Percentiles rank a stretch among this genome's conserved stretches.
Evolutionary conservation across 2,888 invertebrate species (phyloP).

Genomic region (Belgica antarctica): DNA sequence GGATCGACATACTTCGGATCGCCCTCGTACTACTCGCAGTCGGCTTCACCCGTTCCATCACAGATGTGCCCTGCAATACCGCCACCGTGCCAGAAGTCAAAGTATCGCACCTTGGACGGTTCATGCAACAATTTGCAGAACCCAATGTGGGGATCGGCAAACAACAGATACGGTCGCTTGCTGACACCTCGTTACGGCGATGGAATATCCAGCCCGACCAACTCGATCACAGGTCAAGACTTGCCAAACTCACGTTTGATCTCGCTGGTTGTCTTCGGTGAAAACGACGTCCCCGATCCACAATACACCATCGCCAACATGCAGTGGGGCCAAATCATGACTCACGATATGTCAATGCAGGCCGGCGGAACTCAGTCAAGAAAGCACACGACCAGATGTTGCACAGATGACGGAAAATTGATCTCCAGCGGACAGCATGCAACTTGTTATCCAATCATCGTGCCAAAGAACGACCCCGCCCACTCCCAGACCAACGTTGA

Average conservation of each 20-base stretch:
- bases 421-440: conserved; percentile 54
- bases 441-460: conserved; percentile 58
- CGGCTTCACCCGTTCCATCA: conserved; percentile 27
- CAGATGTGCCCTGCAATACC: conserved; percentile 46
- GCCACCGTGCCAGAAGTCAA: conserved; percentile 50
- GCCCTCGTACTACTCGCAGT: neutral
- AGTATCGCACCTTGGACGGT: conserved; percentile 81
- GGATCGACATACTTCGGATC: neutral
- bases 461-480: conserved; percentile 58
- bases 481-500: conserved; percentile 56
- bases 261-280: conserved; percentile 69
- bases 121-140: conserved; percentile 88
- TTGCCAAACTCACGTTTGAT: conserved; percentile 70
- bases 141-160: conserved; percentile 78
- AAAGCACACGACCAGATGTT: conserved; percentile 62
- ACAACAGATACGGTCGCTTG: conserved; percentile 59
- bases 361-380: conserved; percentile 65
- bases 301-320: conserved; percentile 70
- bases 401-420: conserved; percentile 61
- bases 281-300: conserved; percentile 67
- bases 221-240: conserved; percentile 62
- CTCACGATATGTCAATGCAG: conserved; percentile 60
- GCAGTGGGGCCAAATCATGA: conserved; percentile 64
- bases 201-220: conserved; percentile 61
- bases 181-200: conserved; percentile 57